Evolutionary conservation across 2,888 invertebrate species (phyloP).

Genomic region (Leptinotarsa tumamoca): DNA sequence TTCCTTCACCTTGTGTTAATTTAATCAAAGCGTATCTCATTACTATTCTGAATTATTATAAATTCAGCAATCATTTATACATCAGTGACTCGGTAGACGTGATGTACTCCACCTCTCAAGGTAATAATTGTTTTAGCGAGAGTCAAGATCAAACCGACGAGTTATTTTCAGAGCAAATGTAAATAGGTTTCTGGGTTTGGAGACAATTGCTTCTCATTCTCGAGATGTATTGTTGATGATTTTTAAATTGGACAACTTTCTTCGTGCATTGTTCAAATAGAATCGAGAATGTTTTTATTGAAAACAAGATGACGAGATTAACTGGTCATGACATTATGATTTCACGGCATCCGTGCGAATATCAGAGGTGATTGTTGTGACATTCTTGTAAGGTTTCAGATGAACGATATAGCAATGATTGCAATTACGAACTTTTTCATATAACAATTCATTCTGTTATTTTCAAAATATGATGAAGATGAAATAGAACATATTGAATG

Average conservation of each 20-base stretch:
- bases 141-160: conserved; percentile 35
- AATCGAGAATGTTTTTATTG: conserved; percentile 21
- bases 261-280: conserved; percentile 17
- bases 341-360: conserved; percentile 5
- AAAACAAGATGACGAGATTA: conserved; percentile 16
- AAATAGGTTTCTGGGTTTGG: conserved; percentile 32
- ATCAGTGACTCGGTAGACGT: conserved; percentile 16
- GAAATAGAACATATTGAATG: no score
- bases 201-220: conserved; percentile 19
- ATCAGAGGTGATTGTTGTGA: neutral
- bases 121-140: conserved; percentile 24
- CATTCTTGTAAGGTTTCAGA: neutral
- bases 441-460: no score
- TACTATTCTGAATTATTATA: neutral
- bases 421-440: no score
- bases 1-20: neutral
- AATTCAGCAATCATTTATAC: conserved; percentile 4
- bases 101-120: conserved; percentile 31
- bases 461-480: no score
- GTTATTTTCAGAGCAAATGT: conserved; percentile 28
- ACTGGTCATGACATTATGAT: conserved; percentile 15
- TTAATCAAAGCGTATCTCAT: neutral
- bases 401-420: no score
- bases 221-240: conserved; percentile 25
- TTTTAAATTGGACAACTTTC: conserved; percentile 27